Conservation (phyloP, 2,888 invertebrate genomes). For the Hemicrepidius hirtus region DNA sequence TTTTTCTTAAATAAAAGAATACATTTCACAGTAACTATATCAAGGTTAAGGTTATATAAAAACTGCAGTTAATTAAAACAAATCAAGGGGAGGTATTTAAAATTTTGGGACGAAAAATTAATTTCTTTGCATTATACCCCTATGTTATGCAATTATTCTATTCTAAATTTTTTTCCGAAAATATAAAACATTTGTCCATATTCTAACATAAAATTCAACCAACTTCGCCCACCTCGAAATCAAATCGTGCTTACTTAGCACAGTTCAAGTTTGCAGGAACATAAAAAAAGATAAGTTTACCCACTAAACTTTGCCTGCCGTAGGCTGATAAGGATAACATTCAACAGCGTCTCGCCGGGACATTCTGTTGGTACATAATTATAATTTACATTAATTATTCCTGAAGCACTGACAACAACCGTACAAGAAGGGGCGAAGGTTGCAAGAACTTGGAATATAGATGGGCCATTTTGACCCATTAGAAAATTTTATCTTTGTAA, state of each 20-base stretch:
- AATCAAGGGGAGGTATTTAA: too few species aligned
- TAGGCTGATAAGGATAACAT: slow-evolving; percentile 28
- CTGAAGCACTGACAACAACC: slow-evolving; percentile 11
- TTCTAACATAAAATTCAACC: slow-evolving; percentile 2
- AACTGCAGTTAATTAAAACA: too few species aligned
- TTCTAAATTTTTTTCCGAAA: too few species aligned
- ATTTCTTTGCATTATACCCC: too few species aligned
- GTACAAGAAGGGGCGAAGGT: not conserved
- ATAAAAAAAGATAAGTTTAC: slow-evolving; percentile 29
- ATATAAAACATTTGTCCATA: not conserved
- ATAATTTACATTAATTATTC: slow-evolving; percentile 34
- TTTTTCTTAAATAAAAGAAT: too few species aligned
- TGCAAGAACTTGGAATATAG: not conserved
- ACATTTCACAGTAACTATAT: too few species aligned
- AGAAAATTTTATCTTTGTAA: too few species aligned
- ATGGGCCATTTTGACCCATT: too few species aligned
- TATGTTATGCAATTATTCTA: too few species aligned
- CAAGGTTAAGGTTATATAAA: too few species aligned
- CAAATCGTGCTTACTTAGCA: slow-evolving; percentile 29
- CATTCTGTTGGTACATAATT: slow-evolving; percentile 29
- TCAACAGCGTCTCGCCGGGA: slow-evolving; percentile 22
- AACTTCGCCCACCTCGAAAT: slow-evolving; percentile 10
- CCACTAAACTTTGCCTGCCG: slow-evolving; percentile 23
- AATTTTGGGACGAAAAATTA: too few species aligned
- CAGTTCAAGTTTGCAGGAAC: slow-evolving; percentile 4